Percentiles rank a stretch among this genome's conserved stretches.
Evolutionary conservation across 2,888 invertebrate genomes (phyloP).

Genomic region (Macroteleia sp.): DNA sequence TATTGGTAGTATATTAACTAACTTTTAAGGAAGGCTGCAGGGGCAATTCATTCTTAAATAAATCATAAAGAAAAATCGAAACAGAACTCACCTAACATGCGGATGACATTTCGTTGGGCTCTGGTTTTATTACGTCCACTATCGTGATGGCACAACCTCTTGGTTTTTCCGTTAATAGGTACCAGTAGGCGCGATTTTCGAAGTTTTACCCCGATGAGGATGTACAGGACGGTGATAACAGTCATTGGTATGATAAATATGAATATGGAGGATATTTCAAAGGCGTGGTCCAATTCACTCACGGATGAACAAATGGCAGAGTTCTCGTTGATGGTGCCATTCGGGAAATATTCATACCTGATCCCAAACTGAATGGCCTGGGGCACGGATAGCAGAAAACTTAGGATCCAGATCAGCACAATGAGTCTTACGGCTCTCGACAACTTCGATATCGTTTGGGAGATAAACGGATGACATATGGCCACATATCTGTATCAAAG

Average conservation of each 20-base stretch:
- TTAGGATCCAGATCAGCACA: constrained; percentile 90
- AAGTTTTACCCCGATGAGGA: constrained; percentile 90
- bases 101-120: constrained; percentile 87
- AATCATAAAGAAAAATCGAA: no score
- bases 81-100: constrained; percentile 91
- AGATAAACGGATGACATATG: constrained; percentile 88
- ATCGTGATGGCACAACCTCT: constrained; percentile 85
- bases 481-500: constrained; percentile 72
- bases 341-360: constrained; percentile 84
- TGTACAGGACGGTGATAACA: constrained; percentile 92
- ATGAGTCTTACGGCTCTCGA: constrained; percentile 91
- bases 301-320: no score
- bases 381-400: constrained; percentile 90
- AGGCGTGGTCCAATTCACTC: constrained; percentile 90
- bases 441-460: constrained; percentile 93
- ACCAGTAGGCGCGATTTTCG: constrained; percentile 85
- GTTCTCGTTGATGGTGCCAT: constrained; percentile 82
- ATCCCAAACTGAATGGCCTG: constrained; percentile 92
- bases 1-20: no score
- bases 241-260: constrained; percentile 96
- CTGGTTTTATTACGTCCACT: constrained; percentile 81
- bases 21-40: no score
- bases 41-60: no score
- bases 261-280: constrained; percentile 91
- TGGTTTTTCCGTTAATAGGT: constrained; percentile 85